Base-by-base conservation (phyloP, 2,113 vertebrate genomes). In the Kryptolebias marmoratus region DNA sequence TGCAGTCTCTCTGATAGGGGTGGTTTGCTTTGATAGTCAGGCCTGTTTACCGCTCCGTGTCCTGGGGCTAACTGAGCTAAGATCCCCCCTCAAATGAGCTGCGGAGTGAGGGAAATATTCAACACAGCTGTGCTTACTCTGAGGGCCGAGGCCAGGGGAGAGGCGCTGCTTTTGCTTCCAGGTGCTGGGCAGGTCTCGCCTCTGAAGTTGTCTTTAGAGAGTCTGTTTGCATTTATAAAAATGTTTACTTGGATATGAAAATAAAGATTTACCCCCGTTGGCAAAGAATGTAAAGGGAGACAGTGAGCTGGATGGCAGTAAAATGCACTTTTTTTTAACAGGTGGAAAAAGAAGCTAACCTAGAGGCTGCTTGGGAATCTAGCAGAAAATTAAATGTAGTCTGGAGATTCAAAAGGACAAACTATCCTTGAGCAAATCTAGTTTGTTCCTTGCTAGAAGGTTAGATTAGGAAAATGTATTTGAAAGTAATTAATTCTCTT, bases 71-170 rank as follows among this genome's bases (percentile, higher is more conserved):
- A 84, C 84, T 31, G 75, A 58, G 74, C 92, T 92, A 89, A 84
- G 85, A 92, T 91, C 91, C 86, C 86, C 39, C 87, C 84, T 84
- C 87, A 91, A 88, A 93, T 92, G 84, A 92, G 92, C 89, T 90
- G 89, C 88, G 62, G 88, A 93, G 88, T 91, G 86, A 92, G 75
- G 90, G 88, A 93, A 93, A 94, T 93, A 93, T 93, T 93, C 85
- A 93, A 87, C 88, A 87, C 89, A 91, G 88, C 88, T 88, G 88
- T 88, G 89, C 85, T 87, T 86, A 82, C 88, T 81, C 84, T 71
- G 44, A 79, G 80, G 68, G 77, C 61, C 6, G 71, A 54, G 80
- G 85, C 71, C 73, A 57, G 64, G 69, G 75, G 82, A 83, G 82
- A 73, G 68, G 11, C 27, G 70, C 49, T 42, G 68, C 75, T 78